phyloP scores from a whole-genome alignment of 2,113 vertebrate genomes.

The Phylloscopus trochilus region DNA sequence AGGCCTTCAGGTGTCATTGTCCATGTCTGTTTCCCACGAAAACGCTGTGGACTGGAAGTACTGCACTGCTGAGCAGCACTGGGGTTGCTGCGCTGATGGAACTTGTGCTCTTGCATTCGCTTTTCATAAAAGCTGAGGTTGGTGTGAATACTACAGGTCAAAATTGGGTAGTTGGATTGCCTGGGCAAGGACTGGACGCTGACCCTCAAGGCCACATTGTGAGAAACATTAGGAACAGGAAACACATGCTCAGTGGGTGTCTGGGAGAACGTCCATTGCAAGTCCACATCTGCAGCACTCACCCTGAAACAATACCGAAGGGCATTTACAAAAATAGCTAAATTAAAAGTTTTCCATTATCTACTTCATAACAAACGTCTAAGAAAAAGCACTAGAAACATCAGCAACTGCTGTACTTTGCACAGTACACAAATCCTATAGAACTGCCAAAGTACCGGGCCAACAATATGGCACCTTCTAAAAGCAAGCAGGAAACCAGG shows the following conservation, averaged over 20 bases:
- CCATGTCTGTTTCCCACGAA: constrained; percentile 75
- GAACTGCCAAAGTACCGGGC: neutral
- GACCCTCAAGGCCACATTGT: constrained; percentile 94
- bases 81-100: constrained; percentile 43
- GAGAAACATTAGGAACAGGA: constrained; percentile 93
- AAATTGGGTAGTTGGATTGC: constrained; percentile 91
- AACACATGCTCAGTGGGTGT: constrained; percentile 93
- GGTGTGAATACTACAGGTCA: constrained; percentile 95
- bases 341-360: neutral
- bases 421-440: neutral
- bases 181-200: constrained; percentile 95
- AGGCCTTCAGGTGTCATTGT: constrained; percentile 70
- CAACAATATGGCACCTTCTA: neutral
- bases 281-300: constrained; percentile 91
- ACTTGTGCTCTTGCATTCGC: constrained; percentile 63
- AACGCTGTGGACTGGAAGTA: constrained; percentile 72
- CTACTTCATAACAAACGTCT: neutral
- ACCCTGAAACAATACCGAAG: constrained; percentile 78
- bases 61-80: constrained; percentile 59
- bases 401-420: neutral
- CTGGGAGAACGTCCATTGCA: constrained; percentile 94
- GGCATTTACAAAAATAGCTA: neutral
- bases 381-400: neutral
- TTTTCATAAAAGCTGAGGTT: constrained; percentile 83
- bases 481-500: neutral